Percentiles rank a stretch among this genome's conserved stretches.
Conservation (phyloP, 2,888 invertebrate species). For the Tineola bisselliella region DNA sequence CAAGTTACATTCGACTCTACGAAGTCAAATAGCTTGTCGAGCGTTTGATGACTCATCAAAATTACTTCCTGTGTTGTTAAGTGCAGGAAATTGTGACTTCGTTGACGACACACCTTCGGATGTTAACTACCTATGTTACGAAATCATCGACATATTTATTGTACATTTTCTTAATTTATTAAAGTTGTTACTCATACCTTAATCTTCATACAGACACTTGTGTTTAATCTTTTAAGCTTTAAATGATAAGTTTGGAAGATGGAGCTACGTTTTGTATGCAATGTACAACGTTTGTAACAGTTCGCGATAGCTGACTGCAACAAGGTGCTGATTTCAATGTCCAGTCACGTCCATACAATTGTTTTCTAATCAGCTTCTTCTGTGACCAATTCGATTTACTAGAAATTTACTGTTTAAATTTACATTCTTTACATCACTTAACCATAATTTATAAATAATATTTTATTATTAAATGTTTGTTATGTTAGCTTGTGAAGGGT, state of each 20-base stretch:
- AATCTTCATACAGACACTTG: too few relatives aligned
- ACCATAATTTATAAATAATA: too few relatives aligned
- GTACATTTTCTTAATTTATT: not conserved
- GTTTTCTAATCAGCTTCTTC: conserved; percentile 45
- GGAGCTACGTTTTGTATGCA: not conserved
- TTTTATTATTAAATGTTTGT: too few relatives aligned
- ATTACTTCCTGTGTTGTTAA: conserved; percentile 65
- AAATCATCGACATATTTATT: not conserved
- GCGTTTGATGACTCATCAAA: conserved; percentile 66
- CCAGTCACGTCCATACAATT: conserved; percentile 62
- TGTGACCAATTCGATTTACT: conserved; percentile 2
- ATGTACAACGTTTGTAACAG: not conserved
- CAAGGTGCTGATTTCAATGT: conserved; percentile 17
- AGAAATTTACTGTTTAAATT: not conserved
- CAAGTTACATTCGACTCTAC: conserved; percentile 20
- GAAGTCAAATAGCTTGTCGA: conserved; percentile 32
- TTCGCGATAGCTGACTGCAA: not conserved
- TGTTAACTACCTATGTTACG: not conserved
- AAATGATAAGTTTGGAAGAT: not conserved
- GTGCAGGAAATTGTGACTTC: conserved; percentile 68
- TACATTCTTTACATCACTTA: not conserved
- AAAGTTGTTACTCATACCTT: too few relatives aligned
- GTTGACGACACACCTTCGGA: conserved; percentile 50
- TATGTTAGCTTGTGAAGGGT: too few relatives aligned
- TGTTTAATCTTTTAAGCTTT: too few relatives aligned